Evolutionary conservation across 2,797 vertebrate species (phyloP), one percentile per base, ranked within the genome.

Genomic region (Streptopelia turtur): DNA sequence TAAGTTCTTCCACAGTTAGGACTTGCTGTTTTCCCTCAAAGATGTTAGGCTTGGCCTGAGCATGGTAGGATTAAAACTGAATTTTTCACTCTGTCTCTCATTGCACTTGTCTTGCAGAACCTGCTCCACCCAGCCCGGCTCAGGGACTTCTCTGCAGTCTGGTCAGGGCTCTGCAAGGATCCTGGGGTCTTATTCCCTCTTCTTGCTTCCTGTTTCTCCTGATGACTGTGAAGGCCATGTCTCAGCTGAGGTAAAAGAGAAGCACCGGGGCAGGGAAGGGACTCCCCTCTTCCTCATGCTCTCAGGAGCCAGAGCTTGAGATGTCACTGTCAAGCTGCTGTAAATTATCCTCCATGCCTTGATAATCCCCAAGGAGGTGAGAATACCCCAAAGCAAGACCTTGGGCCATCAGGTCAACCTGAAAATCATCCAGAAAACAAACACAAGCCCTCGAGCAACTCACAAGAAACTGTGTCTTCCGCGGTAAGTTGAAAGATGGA

Each of bases 91-190:
- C 53, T 75, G 30, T 37, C 45, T 30, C 22, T 27, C 49, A 31
- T 9, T 1, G 1, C 28, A 50, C 23, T 78, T 47, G 25, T 33
- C 90, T 68, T 11, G 5, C 21, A 83, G 74, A 66, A 28, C 31
- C 66, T 8, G 0, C 11, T 70, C 71, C 45, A 43, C 7, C 37
- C 41, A 64, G 25, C 31, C 28, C 0, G 0, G 24, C 41, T 56
- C 1, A 0, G 22, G 41, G n/a, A 47, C 28, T 63, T 68, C 1
- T 1, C 81, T 47, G 16, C 50, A 81, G 39, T 56, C 28, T 2
- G 0, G 13, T 14, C 64, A 41, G 23, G 52, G 14, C 65, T 79
- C 63, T 71, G 33, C 12, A 15, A 50, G 50, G n/a, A 25, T 35
- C 65, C 45, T 21, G 11, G 18, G 10, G 3, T 13, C 82, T 86